Conservation (phyloP, 1,140 invertebrate species). For the Drosophila miranda region DNA sequence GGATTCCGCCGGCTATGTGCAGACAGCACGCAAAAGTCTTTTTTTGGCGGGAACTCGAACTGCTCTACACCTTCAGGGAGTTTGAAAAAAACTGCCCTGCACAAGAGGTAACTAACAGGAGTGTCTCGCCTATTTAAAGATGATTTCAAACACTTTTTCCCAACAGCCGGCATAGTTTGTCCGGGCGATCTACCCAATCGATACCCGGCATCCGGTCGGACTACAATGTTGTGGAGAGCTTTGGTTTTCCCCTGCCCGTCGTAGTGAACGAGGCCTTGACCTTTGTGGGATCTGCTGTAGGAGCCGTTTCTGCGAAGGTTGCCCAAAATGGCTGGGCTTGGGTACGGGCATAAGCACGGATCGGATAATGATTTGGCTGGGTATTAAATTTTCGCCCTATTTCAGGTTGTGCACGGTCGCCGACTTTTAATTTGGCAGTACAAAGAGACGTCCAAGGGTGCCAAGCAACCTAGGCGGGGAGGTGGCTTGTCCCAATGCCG, state of each 20-base stretch:
- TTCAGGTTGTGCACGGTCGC: constrained; percentile 93
- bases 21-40: constrained; percentile 56
- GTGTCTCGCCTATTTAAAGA: too few species aligned
- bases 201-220: constrained; percentile 88
- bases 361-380: background rate
- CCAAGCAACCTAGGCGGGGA: constrained; percentile 80
- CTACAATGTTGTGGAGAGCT: constrained; percentile 88
- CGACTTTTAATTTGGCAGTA: constrained; percentile 94
- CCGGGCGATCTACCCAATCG: constrained; percentile 86
- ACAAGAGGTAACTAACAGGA: constrained; percentile 42
- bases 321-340: constrained; percentile 88
- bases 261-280: constrained; percentile 93
- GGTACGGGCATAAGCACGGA: constrained; percentile 86
- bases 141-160: constrained; percentile 34
- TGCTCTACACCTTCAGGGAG: constrained; percentile 28
- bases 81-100: constrained; percentile 8
- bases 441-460: constrained; percentile 82
- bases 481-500: constrained; percentile 85
- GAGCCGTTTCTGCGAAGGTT: constrained; percentile 86
- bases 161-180: constrained; percentile 84
- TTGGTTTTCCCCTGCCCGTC: constrained; percentile 90
- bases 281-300: constrained; percentile 85
- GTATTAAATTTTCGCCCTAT: background rate
- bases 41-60: constrained; percentile 62
- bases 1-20: constrained; percentile 28